Percentiles rank a stretch among this genome's conserved stretches.
phyloP scores from a whole-genome alignment of 2,797 vertebrate species.

The Xiphorhynchus erythropygius region DNA sequence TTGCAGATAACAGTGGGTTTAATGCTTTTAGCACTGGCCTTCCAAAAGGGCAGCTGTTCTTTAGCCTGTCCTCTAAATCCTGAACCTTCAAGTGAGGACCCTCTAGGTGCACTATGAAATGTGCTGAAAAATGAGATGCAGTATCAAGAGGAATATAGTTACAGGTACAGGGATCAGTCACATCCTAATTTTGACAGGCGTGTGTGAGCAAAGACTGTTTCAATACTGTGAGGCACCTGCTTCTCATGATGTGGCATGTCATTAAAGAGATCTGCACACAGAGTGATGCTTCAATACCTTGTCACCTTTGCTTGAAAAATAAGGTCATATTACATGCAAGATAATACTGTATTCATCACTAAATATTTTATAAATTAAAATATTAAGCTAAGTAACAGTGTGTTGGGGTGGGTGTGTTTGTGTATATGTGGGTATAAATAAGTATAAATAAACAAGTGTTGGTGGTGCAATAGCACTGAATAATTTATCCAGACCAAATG shows the following conservation, averaged over 20 bases:
- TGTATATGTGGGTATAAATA: slow-evolving; percentile 23
- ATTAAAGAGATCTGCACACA: background rate
- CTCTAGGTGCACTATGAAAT: background rate
- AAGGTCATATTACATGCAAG: background rate
- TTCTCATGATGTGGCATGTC: background rate
- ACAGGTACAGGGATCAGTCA: background rate
- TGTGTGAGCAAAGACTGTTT: slow-evolving; percentile 6
- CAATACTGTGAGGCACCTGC: background rate
- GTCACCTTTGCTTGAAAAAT: slow-evolving; percentile 22
- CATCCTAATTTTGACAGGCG: slow-evolving; percentile 2
- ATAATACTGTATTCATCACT: background rate
- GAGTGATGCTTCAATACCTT: background rate
- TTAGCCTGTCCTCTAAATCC: background rate
- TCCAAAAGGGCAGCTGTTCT: background rate
- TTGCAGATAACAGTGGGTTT: background rate
- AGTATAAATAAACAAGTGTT: slow-evolving; percentile 63
- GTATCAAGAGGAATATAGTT: background rate
- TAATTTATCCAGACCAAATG: slow-evolving; percentile 60
- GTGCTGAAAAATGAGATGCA: background rate
- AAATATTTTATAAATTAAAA: slow-evolving; percentile 64
- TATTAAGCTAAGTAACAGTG: slow-evolving; percentile 48
- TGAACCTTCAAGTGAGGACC: background rate
- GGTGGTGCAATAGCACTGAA: slow-evolving; percentile 57
- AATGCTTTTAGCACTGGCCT: background rate
- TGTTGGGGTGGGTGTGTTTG: background rate